Conservation (phyloP, 2,797 vertebrate species). For the Microchirus variegatus region DNA sequence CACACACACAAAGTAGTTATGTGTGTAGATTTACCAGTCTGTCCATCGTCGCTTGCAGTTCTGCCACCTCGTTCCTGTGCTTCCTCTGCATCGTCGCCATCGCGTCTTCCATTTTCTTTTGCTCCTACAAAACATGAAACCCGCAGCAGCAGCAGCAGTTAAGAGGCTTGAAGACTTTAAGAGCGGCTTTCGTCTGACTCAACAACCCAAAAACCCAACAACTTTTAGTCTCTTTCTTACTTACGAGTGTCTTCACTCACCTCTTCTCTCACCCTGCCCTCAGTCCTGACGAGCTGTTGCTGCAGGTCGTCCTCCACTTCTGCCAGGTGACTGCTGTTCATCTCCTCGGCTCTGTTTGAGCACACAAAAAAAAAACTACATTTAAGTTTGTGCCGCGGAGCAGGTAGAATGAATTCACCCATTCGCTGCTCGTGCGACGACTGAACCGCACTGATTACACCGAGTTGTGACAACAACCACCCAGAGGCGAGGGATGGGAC, state of each 20-base stretch:
- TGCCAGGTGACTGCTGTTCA: constrained; percentile 73
- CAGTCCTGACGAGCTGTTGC: constrained; percentile 70
- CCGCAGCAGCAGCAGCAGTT: constrained; percentile 54
- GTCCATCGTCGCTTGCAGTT: constrained; percentile 74
- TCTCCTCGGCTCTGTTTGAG: constrained; percentile 77
- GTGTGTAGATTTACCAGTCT: constrained; percentile 70
- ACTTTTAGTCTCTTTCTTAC: too few relatives aligned
- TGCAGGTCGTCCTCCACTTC: constrained; percentile 84
- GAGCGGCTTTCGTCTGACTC: constrained; percentile 62
- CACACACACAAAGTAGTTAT: too few relatives aligned
- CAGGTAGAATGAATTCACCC: not conserved
- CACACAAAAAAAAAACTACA: constrained; percentile 14
- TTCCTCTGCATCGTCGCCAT: constrained; percentile 71
- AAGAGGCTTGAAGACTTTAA: constrained; percentile 41
- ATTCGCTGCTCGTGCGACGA: not conserved
- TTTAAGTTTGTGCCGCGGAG: not conserved
- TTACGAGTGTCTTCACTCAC: constrained; percentile 70
- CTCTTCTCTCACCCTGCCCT: constrained; percentile 75
- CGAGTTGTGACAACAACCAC: constrained; percentile 33
- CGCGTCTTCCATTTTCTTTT: constrained; percentile 71
- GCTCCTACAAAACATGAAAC: constrained; percentile 72
- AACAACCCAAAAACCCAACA: too few relatives aligned
- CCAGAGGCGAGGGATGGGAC: constrained; percentile 38
- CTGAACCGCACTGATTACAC: constrained; percentile 13
- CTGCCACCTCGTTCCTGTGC: constrained; percentile 72